A percentile compares a stretch with the other conserved stretches of the same genome.
Evolutionary conservation across 2,797 vertebrate genomes (phyloP).

Genomic region (Varecia variegata): DNA sequence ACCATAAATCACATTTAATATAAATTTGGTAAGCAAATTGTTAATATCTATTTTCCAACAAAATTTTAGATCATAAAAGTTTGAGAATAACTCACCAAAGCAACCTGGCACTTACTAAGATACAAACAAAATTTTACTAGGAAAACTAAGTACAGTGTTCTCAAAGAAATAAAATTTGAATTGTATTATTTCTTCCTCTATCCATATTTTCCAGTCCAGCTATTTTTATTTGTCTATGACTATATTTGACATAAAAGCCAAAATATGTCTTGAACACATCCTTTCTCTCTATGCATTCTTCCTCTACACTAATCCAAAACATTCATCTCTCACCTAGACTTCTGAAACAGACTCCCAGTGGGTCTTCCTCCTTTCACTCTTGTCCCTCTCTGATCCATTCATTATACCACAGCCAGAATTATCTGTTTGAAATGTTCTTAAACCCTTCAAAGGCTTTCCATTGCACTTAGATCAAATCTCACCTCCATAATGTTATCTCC

Average conservation of each 20-base stretch:
- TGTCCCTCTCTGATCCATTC: neutral
- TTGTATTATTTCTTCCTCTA: slow-evolving; percentile 7
- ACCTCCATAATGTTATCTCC: neutral
- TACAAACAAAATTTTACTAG: slow-evolving; percentile 37
- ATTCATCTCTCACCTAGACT: neutral
- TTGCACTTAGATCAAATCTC: slow-evolving; percentile 32
- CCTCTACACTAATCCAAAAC: neutral
- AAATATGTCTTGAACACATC: neutral
- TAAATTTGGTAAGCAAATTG: slow-evolving; percentile 40
- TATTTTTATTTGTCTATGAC: slow-evolving; percentile 33
- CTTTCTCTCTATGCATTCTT: neutral
- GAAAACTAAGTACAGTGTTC: slow-evolving; percentile 27
- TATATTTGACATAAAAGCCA: slow-evolving; percentile 8
- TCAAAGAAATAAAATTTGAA: slow-evolving; percentile 45
- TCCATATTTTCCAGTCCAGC: neutral
- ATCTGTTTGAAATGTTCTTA: slow-evolving; percentile 2
- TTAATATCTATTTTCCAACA: slow-evolving; percentile 47
- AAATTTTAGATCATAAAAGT: slow-evolving; percentile 54
- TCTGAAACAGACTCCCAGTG: slow-evolving; percentile 7
- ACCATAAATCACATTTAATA: slow-evolving; percentile 63
- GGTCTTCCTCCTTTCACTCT: neutral
- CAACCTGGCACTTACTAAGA: slow-evolving; percentile 40
- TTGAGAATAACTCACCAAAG: slow-evolving; percentile 21
- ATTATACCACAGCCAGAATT: neutral
- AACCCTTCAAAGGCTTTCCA: neutral